Percentiles rank a stretch among this genome's conserved stretches.
These are phyloP conservation scores for Dallia pectoralis DNA, from an alignment of 2,797 vertebrate species.

Conservation along the genomic window DNA sequence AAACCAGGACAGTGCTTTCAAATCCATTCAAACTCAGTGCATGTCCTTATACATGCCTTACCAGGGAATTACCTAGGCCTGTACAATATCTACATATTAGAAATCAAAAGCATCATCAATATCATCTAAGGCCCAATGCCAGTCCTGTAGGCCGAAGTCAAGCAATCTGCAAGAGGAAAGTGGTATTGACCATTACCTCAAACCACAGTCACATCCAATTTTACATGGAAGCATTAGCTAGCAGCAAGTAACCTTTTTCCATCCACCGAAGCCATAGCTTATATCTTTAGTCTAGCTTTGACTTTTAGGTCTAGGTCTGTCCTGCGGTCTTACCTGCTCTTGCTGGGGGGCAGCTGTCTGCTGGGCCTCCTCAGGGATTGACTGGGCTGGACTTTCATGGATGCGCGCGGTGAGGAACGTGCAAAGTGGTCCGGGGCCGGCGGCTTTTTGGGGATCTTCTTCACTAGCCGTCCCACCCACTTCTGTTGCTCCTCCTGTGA, in stretches of 20 bases:
- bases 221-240: neutral
- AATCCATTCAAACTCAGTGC: slow-evolving; percentile 7
- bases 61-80: slow-evolving; percentile 61
- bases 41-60: slow-evolving; percentile 38
- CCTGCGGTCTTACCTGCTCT: slow-evolving; percentile 85
- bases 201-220: neutral
- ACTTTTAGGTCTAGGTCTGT: too few species aligned
- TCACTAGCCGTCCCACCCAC: slow-evolving; percentile 95
- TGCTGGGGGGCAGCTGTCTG: slow-evolving; percentile 91
- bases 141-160: slow-evolving; percentile 91
- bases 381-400: slow-evolving; percentile 93
- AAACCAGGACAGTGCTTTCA: neutral
- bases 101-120: slow-evolving; percentile 93
- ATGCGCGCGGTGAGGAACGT: slow-evolving; percentile 92
- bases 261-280: neutral
- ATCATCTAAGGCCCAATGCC: slow-evolving; percentile 95
- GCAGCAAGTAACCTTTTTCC: neutral
- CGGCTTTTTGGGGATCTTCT: slow-evolving; percentile 98
- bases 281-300: too few species aligned
- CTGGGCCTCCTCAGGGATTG: slow-evolving; percentile 93
- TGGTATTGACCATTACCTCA: neutral
- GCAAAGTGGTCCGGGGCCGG: slow-evolving; percentile 87
- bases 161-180: slow-evolving; percentile 90
- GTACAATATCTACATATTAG: slow-evolving; percentile 78
- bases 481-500: slow-evolving; percentile 98